These are phyloP conservation scores for Epinotia bilunana DNA, from an alignment of 2,888 invertebrate species.

Conservation along the genomic window DNA sequence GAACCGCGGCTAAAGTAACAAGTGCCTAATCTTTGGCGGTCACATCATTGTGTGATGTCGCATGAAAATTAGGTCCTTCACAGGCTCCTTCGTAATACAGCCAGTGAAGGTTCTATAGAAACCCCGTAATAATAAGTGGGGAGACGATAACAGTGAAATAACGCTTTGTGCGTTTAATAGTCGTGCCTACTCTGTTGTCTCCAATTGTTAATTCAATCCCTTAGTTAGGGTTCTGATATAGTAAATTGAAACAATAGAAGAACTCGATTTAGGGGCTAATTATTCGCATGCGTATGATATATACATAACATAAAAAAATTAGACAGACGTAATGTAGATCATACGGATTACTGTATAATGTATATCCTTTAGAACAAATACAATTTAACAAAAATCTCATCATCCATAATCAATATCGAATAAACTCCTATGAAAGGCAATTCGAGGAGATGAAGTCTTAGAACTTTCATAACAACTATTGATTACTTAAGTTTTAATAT, in stretches of 20 bases:
- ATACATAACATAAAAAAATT: no score
- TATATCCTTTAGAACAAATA: background rate
- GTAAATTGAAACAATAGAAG: background rate
- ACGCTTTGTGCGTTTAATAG: conserved; percentile 26
- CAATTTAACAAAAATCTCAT: background rate
- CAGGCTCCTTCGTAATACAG: conserved; percentile 45
- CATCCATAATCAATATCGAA: background rate
- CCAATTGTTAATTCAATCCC: conserved; percentile 16
- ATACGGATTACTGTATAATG: no score
- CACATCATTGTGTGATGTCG: conserved; percentile 67
- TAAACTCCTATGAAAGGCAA: background rate
- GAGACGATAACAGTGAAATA: conserved; percentile 38
- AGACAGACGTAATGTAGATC: no score
- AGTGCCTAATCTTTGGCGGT: conserved; percentile 70
- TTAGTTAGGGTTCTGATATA: background rate
- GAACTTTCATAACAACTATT: background rate
- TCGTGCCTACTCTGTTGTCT: conserved; percentile 8
- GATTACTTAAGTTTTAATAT: conserved; percentile 2
- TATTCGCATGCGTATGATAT: background rate
- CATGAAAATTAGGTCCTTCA: conserved; percentile 66
- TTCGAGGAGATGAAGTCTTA: background rate
- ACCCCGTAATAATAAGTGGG: conserved; percentile 41
- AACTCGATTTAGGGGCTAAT: conserved; percentile 1
- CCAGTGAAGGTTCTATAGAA: conserved; percentile 46
- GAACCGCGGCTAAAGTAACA: conserved; percentile 63